Conservation (phyloP, 2,797 vertebrate species). For the Vespertilio murinus region DNA sequence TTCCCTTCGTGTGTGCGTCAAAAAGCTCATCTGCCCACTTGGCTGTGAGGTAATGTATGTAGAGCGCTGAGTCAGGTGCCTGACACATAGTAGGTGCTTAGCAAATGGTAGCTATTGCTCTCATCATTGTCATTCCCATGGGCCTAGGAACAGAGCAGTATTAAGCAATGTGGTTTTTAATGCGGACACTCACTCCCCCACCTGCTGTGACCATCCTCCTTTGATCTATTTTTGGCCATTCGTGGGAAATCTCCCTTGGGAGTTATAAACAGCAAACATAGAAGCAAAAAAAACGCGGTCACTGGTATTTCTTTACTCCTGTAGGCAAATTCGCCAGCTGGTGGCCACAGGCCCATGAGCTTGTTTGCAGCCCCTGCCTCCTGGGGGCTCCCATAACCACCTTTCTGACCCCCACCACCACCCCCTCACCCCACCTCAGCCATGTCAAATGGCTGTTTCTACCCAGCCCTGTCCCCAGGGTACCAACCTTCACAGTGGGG, state of each 20-base stretch:
- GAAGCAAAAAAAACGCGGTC: background rate
- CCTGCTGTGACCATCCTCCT: conserved; percentile 6
- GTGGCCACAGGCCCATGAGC: background rate
- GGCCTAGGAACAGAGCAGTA: background rate
- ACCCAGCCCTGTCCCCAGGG: background rate
- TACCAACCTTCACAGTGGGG: background rate
- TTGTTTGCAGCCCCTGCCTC: background rate
- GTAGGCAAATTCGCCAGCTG: conserved; percentile 1
- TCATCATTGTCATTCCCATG: background rate
- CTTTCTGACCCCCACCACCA: background rate
- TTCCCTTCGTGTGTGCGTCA: background rate
- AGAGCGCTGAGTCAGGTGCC: background rate
- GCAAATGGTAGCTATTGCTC: conserved; percentile 5
- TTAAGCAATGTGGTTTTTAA: background rate
- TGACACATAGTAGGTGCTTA: background rate
- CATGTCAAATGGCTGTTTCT: background rate
- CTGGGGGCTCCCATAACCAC: background rate
- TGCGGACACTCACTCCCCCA: background rate
- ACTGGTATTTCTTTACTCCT: conserved; percentile 39
- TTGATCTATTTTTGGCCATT: conserved; percentile 42
- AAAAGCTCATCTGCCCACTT: background rate
- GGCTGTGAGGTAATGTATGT: background rate
- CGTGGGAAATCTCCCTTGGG: conserved; percentile 46
- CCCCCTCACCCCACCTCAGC: too few species aligned
- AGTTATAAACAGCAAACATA: conserved; percentile 47